These are phyloP conservation scores for Cryptotis parvus DNA, from an alignment of 2,113 vertebrate species.

Conservation along the genomic window DNA sequence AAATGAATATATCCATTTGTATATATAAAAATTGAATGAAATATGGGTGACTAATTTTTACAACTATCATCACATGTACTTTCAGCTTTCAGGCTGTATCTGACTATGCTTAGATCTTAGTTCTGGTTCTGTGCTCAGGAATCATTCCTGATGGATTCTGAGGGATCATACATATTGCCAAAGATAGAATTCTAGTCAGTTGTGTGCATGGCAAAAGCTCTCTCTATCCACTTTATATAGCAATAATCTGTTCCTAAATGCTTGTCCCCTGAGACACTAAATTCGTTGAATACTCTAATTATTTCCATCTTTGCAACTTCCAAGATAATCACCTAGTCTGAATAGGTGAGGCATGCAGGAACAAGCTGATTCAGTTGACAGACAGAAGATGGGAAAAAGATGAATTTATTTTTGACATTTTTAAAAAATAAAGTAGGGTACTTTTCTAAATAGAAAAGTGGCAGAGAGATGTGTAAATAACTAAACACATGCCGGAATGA, in stretches of 20 bases:
- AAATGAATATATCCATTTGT: no score
- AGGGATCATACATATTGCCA: no score
- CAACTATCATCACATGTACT: no score
- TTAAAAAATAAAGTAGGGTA: background rate
- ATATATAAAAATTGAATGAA: background rate
- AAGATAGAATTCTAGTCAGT: no score
- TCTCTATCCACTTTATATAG: background rate
- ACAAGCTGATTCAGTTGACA: background rate
- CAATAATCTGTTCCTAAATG: background rate
- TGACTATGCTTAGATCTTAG: no score
- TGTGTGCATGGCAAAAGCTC: no score
- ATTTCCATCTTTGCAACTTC: background rate
- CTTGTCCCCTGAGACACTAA: background rate
- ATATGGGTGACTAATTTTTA: no score
- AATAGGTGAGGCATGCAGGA: background rate
- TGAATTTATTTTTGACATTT: no score
- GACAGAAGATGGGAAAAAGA: background rate
- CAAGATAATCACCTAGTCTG: background rate
- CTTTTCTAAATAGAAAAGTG: background rate
- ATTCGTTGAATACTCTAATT: background rate
- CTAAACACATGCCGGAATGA: background rate
- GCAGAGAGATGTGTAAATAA: background rate
- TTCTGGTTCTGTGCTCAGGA: no score
- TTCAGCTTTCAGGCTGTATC: background rate
- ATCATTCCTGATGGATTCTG: no score